phyloP scores from a whole-genome alignment of 2,797 vertebrate species.

The Apogon talboti region DNA sequence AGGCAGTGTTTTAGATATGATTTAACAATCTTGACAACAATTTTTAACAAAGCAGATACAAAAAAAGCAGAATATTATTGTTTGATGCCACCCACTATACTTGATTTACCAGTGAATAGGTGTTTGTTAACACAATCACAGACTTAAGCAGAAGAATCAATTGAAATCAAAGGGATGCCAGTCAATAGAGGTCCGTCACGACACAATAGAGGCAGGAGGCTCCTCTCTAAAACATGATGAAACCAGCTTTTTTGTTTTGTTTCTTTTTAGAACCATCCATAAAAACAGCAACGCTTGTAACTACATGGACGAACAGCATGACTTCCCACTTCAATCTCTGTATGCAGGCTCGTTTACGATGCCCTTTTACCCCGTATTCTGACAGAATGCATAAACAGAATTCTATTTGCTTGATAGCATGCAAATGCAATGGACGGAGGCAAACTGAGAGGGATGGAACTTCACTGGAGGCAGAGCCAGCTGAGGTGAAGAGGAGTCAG shows the following conservation, averaged over 20 bases:
- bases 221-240: neutral
- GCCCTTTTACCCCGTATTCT: constrained; percentile 23
- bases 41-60: too few relatives aligned
- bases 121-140: too few relatives aligned
- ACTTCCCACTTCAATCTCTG: neutral
- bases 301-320: constrained; percentile 1
- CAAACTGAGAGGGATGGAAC: constrained; percentile 5
- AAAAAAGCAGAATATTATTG: too few relatives aligned
- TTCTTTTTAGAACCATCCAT: too few relatives aligned
- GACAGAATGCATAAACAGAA: constrained; percentile 20
- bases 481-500: constrained; percentile 26
- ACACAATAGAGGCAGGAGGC: neutral
- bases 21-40: too few relatives aligned
- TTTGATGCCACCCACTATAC: too few relatives aligned
- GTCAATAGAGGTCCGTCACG: neutral
- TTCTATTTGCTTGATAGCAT: constrained; percentile 22
- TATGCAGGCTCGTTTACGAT: constrained; percentile 3
- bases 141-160: too few relatives aligned
- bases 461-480: constrained; percentile 6
- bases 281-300: neutral
- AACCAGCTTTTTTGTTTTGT: neutral
- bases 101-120: too few relatives aligned
- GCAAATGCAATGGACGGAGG: constrained; percentile 22
- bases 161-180: too few relatives aligned
- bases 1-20: too few relatives aligned